phyloP scores from a whole-genome alignment of 2,888 invertebrate genomes.

The Sussaba pulchella region DNA sequence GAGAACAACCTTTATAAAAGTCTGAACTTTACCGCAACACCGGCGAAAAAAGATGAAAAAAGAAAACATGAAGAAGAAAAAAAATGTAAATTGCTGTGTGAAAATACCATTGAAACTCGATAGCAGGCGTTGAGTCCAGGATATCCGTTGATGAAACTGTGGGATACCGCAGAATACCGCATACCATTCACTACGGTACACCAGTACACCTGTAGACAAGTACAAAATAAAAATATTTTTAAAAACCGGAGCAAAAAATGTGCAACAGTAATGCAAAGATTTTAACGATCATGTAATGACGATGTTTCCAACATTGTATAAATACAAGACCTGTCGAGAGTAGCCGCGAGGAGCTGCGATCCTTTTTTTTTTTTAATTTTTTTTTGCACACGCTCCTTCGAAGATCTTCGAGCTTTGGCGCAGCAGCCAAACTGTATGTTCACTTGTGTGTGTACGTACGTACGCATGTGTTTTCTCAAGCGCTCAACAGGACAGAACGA shows the following conservation, averaged over 20 bases:
- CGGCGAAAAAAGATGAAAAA: background rate
- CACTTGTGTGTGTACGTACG: no score
- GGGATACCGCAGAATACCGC: background rate
- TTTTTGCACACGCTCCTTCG: slow-evolving; percentile 4
- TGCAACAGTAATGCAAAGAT: slow-evolving; percentile 24
- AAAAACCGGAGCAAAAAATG: slow-evolving; percentile 22
- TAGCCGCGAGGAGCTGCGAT: background rate
- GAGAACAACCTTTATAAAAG: slow-evolving; percentile 22
- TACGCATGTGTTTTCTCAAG: background rate
- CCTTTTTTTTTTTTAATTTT: slow-evolving; percentile 2
- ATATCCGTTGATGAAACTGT: background rate
- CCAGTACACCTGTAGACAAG: background rate
- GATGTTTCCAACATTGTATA: slow-evolving; percentile 50
- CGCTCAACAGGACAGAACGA: slow-evolving; percentile 48
- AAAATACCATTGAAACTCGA: slow-evolving; percentile 2
- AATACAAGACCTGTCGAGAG: slow-evolving; percentile 4
- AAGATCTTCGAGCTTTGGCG: slow-evolving; percentile 15
- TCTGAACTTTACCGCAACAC: slow-evolving; percentile 8
- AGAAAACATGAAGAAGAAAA: background rate
- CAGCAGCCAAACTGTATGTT: slow-evolving; percentile 22
- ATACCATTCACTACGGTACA: background rate
- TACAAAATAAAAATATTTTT: slow-evolving; percentile 5
- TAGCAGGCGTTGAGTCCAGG: background rate
- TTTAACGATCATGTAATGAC: slow-evolving; percentile 57
- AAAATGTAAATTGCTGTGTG: background rate